Conservation (phyloP, 2,113 vertebrate genomes). For the Pluvianellus socialis region DNA sequence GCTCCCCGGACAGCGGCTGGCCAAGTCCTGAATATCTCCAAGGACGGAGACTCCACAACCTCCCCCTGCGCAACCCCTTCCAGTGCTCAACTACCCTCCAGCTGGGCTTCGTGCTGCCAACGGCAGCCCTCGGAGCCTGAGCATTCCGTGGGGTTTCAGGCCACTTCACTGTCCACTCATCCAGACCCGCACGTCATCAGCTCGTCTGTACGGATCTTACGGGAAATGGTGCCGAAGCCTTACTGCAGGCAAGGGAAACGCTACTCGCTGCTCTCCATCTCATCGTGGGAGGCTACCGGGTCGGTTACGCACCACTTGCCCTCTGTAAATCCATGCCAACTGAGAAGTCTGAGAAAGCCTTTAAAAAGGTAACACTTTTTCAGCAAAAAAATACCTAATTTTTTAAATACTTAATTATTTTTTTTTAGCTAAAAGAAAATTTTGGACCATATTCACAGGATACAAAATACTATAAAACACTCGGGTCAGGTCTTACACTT, state of each 20-base stretch:
- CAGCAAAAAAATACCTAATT: not conserved
- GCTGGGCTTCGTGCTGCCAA: not conserved
- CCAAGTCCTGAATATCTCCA: not conserved
- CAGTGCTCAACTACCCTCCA: not conserved
- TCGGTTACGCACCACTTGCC: not conserved
- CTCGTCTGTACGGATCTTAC: too few species aligned
- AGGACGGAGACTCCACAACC: not conserved
- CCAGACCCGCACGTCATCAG: not conserved
- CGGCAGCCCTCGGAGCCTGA: not conserved
- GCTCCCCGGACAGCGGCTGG: rapidly evolving
- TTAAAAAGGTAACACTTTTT: not conserved
- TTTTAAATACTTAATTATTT: too few species aligned
- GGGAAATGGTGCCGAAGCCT: not conserved
- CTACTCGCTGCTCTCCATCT: not conserved
- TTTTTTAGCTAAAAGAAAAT: not conserved
- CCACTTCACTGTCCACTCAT: not conserved
- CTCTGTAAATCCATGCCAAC: not conserved
- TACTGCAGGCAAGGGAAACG: not conserved
- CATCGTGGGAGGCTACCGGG: not conserved
- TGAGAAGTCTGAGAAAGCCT: not conserved
- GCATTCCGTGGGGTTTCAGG: not conserved
- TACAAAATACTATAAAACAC: not conserved
- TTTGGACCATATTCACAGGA: too few species aligned
- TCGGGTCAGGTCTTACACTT: not conserved
- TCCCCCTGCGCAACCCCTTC: not conserved